Conservation (phyloP, 92 coral and sea anemone species). For the Umimayanthus kanabou region DNA sequence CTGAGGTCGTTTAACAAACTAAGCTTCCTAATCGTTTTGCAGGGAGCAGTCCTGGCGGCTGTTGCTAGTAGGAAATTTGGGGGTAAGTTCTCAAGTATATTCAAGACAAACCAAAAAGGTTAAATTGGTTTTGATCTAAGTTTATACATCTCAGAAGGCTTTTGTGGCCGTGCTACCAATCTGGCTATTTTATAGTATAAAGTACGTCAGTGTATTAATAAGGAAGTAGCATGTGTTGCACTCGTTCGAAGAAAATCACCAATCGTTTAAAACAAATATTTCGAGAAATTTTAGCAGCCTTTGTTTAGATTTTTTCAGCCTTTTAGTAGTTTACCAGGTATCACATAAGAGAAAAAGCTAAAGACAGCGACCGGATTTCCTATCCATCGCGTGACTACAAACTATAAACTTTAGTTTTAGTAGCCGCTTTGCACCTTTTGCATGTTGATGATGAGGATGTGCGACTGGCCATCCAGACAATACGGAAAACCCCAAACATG, state of each 20-base stretch:
- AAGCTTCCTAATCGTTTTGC: background rate
- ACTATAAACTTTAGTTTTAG: background rate
- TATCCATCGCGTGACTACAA: background rate
- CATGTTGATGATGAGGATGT: no score
- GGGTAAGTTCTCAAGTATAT: constrained; percentile 51
- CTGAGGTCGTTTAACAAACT: background rate
- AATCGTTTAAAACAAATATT: background rate
- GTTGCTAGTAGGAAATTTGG: constrained; percentile 96
- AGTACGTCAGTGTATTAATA: background rate
- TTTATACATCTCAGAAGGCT: background rate
- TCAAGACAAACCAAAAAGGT: background rate
- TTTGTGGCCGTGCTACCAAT: background rate
- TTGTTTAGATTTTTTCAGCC: background rate
- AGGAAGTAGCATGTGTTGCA: no score
- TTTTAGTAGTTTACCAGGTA: background rate
- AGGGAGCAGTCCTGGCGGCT: constrained; percentile 98
- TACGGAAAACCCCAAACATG: no score
- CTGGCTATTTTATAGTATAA: background rate
- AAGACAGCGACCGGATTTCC: background rate
- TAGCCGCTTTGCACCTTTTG: no score
- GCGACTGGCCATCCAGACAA: no score
- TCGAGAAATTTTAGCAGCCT: background rate
- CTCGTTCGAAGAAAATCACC: background rate
- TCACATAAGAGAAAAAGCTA: no score
- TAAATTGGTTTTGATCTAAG: background rate